These are phyloP conservation scores for Brachionus asplanchnoidis DNA, from an alignment of 1,140 invertebrate species.

Conservation along the genomic window DNA sequence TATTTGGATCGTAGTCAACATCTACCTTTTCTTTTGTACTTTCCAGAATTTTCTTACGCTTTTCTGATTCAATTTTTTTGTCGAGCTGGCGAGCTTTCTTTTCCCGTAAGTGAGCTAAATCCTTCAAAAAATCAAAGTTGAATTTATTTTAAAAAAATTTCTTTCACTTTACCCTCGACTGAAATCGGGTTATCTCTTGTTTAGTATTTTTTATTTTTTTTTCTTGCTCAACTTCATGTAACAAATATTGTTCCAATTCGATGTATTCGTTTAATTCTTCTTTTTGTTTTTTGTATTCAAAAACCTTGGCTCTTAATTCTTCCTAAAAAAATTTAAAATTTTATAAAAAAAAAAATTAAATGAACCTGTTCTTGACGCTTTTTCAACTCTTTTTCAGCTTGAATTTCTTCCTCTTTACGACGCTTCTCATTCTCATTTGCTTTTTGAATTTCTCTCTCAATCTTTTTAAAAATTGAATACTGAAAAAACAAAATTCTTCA, in stretches of 20 bases:
- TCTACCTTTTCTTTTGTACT: constrained; percentile 49
- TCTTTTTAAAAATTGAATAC: constrained; percentile 40
- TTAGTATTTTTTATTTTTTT: constrained; percentile 2
- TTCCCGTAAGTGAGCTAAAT: constrained; percentile 47
- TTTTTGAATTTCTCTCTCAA: constrained; percentile 53
- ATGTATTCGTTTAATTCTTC: constrained; percentile 49
- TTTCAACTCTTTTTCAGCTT: constrained; percentile 48
- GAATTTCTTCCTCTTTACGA: constrained; percentile 47
- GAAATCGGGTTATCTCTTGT: constrained; percentile 15
- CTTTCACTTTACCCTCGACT: constrained; percentile 42
- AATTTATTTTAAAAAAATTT: constrained; percentile 43
- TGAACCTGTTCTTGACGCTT: constrained; percentile 49
- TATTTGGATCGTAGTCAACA: constrained; percentile 21
- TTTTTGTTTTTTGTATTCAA: constrained; percentile 47
- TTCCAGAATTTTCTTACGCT: constrained; percentile 48
- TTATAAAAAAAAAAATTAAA: neutral
- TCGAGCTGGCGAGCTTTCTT: constrained; percentile 47
- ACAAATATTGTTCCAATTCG: constrained; percentile 38
- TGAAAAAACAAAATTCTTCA: too few species aligned
- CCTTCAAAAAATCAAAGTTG: constrained; percentile 44
- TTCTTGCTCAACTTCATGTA: constrained; percentile 32
- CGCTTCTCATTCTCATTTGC: constrained; percentile 49
- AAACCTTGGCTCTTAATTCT: constrained; percentile 46
- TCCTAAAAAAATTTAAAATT: constrained; percentile 42
- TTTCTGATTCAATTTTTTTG: constrained; percentile 45